phyloP scores from a whole-genome alignment of 2,888 invertebrate genomes.

The Bimastos eiseni region DNA sequence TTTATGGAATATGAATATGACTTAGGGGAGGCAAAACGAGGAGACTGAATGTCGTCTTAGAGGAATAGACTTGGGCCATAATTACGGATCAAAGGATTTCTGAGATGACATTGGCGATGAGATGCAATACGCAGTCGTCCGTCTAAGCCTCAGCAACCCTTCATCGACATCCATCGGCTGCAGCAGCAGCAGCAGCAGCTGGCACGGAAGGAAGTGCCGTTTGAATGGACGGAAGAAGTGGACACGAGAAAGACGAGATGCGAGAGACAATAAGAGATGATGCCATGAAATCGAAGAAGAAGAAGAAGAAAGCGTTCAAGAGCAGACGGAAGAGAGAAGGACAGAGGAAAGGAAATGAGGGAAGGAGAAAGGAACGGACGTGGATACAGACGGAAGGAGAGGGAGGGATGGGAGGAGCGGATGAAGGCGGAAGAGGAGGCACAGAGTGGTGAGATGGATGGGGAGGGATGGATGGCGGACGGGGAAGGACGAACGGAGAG shows the following conservation, averaged over 20 bases:
- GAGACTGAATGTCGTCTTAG: neutral
- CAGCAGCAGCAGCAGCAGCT: neutral
- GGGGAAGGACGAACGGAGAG: too few relatives aligned
- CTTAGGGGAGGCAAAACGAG: neutral
- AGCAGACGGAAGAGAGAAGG: neutral
- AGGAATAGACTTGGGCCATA: neutral
- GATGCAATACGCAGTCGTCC: neutral
- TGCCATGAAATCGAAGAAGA: neutral
- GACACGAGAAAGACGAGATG: neutral
- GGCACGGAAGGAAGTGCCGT: neutral
- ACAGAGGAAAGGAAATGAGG: too few relatives aligned
- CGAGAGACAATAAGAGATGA: neutral
- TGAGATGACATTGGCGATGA: neutral
- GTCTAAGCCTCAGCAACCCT: neutral
- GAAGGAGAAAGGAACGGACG: too few relatives aligned
- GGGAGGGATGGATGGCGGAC: too few relatives aligned
- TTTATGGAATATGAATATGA: too few relatives aligned
- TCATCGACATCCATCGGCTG: too few relatives aligned
- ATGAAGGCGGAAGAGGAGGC: too few relatives aligned
- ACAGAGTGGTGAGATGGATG: too few relatives aligned
- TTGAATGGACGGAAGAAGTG: neutral
- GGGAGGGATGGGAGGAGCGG: too few relatives aligned
- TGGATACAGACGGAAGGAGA: too few relatives aligned
- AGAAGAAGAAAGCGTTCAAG: neutral
- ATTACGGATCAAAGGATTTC: neutral